These are phyloP conservation scores for Eupelmus urozonus DNA, from an alignment of 2,888 invertebrate species.

Conservation along the genomic window DNA sequence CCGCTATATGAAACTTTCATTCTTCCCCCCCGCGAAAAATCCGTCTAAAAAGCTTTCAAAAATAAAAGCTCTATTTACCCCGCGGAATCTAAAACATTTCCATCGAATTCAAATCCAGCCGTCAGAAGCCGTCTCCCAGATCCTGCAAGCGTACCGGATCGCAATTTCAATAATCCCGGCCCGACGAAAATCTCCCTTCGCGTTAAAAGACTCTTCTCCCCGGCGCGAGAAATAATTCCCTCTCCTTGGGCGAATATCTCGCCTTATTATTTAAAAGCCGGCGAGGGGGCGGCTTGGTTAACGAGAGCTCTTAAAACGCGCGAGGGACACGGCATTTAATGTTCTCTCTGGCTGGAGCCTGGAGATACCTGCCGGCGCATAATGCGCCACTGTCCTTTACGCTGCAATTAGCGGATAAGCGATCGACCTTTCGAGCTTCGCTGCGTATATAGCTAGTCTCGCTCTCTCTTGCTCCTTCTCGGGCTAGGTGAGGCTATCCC, in stretches of 20 bases:
- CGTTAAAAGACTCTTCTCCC: no score
- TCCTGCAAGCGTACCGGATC: no score
- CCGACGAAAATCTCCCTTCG: no score
- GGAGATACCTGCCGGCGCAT: slow-evolving; percentile 54
- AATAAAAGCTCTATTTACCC: background rate
- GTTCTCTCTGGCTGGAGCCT: slow-evolving; percentile 23
- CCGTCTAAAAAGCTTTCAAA: background rate
- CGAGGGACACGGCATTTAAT: slow-evolving; percentile 43
- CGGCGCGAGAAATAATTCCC: slow-evolving; percentile 22
- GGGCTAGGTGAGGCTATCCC: no score
- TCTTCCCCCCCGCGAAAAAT: background rate
- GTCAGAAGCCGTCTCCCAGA: no score
- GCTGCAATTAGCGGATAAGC: slow-evolving; percentile 59
- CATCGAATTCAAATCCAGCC: background rate
- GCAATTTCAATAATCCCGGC: background rate
- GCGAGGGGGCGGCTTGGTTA: slow-evolving; percentile 36
- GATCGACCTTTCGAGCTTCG: slow-evolving; percentile 47
- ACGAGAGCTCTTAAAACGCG: slow-evolving; percentile 43
- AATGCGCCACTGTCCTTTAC: slow-evolving; percentile 55
- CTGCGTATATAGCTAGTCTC: background rate
- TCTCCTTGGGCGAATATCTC: slow-evolving; percentile 13
- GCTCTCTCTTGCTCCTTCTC: background rate
- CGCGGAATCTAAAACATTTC: background rate
- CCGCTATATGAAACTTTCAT: background rate
- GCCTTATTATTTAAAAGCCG: slow-evolving; percentile 41